These are phyloP conservation scores for Chiloscyllium punctatum DNA, from an alignment of 2,797 vertebrate genomes.

Conservation along the genomic window DNA sequence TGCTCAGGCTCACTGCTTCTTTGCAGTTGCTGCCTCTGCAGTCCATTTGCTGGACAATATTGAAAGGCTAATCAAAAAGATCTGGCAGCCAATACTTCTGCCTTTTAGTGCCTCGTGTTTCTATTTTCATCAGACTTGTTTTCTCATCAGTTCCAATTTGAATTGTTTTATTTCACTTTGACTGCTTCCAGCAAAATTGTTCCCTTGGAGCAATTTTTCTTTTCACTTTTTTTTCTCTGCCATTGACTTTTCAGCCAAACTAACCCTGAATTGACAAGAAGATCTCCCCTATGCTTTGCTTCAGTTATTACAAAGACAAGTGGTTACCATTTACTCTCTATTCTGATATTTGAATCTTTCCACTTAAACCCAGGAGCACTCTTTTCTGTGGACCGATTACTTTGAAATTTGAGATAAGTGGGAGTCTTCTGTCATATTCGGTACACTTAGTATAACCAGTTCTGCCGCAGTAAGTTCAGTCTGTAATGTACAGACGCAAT, in stretches of 20 bases:
- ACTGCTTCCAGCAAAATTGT: neutral
- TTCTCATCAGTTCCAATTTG: constrained; percentile 16
- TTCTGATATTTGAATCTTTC: neutral
- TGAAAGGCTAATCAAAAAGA: neutral
- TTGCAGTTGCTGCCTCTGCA: neutral
- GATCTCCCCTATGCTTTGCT: neutral
- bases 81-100: neutral
- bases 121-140: neutral
- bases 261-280: neutral
- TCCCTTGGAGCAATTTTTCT: neutral
- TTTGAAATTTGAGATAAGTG: neutral
- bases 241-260: neutral
- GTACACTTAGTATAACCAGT: neutral
- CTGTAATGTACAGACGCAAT: neutral
- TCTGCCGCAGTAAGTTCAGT: neutral
- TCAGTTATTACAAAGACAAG: neutral
- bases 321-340: neutral
- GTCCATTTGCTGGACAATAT: neutral
- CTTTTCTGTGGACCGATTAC: neutral
- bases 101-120: neutral
- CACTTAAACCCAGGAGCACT: neutral
- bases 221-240: neutral
- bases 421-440: neutral
- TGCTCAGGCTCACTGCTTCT: neutral
- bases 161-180: neutral